Evolutionary conservation across 2,888 invertebrate genomes (phyloP).

Genomic region (Phyllotreta cruciferae): DNA sequence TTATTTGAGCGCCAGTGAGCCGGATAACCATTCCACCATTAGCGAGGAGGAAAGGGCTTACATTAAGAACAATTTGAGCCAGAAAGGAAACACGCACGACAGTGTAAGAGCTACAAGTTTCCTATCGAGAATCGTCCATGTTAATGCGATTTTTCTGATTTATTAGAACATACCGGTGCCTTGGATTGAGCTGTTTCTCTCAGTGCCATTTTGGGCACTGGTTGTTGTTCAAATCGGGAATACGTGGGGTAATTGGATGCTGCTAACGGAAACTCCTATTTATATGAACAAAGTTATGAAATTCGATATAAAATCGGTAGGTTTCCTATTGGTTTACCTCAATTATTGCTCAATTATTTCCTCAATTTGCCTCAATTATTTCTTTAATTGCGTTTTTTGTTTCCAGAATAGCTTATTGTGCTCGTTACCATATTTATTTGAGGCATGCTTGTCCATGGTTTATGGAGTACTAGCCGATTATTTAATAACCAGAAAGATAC

Average conservation of each 20-base stretch:
- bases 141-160: not conserved
- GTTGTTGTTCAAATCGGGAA: slow-evolving; percentile 76
- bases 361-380: no score
- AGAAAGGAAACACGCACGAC: slow-evolving; percentile 29
- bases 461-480: slow-evolving; percentile 72
- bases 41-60: slow-evolving; percentile 69
- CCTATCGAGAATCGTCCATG: not conserved
- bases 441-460: slow-evolving; percentile 74
- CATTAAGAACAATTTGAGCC: slow-evolving; percentile 62
- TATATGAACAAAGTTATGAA: slow-evolving; percentile 78
- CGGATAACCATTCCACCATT: slow-evolving; percentile 67
- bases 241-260: slow-evolving; percentile 84
- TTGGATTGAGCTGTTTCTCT: slow-evolving; percentile 76
- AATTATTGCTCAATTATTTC: no score
- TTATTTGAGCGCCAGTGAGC: slow-evolving; percentile 71
- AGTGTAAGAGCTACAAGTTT: slow-evolving; percentile 8
- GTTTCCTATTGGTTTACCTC: slow-evolving; percentile 36
- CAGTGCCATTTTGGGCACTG: slow-evolving; percentile 78
- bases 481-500: slow-evolving; percentile 62
- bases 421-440: slow-evolving; percentile 74
- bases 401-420: slow-evolving; percentile 72
- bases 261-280: slow-evolving; percentile 81
- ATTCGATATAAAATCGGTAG: slow-evolving; percentile 74
- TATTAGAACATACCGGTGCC: slow-evolving; percentile 64
- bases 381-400: slow-evolving; percentile 4